Evolutionary conservation across 2,888 invertebrate species (phyloP), one percentile per base, ranked within the genome.

Genomic region (Hartigia nigra): DNA sequence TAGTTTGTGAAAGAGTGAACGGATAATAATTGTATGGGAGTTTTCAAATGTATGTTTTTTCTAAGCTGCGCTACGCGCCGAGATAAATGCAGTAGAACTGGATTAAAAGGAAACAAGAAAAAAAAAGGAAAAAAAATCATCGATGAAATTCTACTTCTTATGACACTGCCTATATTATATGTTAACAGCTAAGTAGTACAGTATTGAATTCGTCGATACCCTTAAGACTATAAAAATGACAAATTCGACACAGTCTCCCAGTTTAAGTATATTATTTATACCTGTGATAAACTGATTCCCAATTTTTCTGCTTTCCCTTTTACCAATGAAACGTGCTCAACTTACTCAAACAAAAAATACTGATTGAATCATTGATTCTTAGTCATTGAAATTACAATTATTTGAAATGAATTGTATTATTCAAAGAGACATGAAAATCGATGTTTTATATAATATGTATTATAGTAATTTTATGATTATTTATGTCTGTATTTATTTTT

Each of bases 401-500:
- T 72, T 72, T 79, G 78, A 74, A 76, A 70, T 12, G 75, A 72
- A 69, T 86, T 86, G 80, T 86, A 86, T 85, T 85, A 86, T 87
- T 86, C 85, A 74, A 76, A 76, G 74, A 76, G 74, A 79, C 55
- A 76, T 69, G 74, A 76, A 72, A 76, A 85, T 87, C 84, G 83
- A 88, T 86, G 87, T 88, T 89, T 88, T 89, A 88, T 89, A 88
- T 87, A 83, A 90, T 89, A 83, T 91, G 90, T 91, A 91, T 90
- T 86, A 91, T 91, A 91, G 90, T 90, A 89, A 88, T 87, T 88
- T 89, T 88, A 90, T 87, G 87, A 88, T 90, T 90, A 90, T 91
- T 90, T 90, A 90, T 90, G 88, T 84, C 86, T 87, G 85, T 90
- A 90, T 91, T 91, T 91, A 91, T 91, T 91, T 90, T 85, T 86